Conservation (phyloP, 2,888 invertebrate species). For the Pristionchus entomophagus region DNA sequence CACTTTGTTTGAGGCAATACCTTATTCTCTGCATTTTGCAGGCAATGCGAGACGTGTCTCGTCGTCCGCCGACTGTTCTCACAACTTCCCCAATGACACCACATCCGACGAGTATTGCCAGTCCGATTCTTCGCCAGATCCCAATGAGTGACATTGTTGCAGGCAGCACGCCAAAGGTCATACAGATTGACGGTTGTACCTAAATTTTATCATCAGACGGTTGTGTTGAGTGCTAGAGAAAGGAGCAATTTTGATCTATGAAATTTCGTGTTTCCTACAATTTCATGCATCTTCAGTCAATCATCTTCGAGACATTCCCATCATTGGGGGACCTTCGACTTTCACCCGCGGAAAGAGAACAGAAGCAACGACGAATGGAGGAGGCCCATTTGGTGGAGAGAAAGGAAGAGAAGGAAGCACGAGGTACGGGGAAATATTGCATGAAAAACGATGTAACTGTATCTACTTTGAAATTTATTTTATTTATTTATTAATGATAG, state of each 20-base stretch:
- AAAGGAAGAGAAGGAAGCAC: not conserved
- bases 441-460: too few relatives aligned
- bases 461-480: too few relatives aligned
- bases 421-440: not conserved
- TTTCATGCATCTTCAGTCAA: not conserved
- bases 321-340: slow-evolving; percentile 13
- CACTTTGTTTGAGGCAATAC: too few relatives aligned
- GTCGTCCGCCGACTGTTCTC: not conserved
- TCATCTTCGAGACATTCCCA: slow-evolving; percentile 44
- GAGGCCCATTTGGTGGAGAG: not conserved
- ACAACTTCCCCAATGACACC: not conserved
- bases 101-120: not conserved
- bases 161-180: not conserved
- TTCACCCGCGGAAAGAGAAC: not conserved
- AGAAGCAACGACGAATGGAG: not conserved
- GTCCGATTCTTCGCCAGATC: not conserved
- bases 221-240: too few relatives aligned
- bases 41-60: not conserved
- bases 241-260: too few relatives aligned
- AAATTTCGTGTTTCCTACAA: too few relatives aligned
- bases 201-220: too few relatives aligned
- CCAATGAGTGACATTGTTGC: not conserved
- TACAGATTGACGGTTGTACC: not conserved
- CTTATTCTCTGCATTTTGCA: too few relatives aligned
- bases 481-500: too few relatives aligned